Conservation (phyloP, 2,888 invertebrate species). For the Icerya purchasi region DNA sequence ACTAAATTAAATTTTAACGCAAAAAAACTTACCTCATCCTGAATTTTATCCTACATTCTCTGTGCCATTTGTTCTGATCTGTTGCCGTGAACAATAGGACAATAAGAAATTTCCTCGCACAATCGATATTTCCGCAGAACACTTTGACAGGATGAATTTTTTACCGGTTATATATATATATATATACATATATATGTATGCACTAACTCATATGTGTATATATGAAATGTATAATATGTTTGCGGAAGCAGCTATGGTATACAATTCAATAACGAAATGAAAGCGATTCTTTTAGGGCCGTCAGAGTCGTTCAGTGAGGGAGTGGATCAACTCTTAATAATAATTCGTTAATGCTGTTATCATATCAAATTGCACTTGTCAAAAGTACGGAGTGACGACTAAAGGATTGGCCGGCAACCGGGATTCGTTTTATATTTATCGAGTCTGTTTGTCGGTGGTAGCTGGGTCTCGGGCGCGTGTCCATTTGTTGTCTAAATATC, state of each 20-base stretch:
- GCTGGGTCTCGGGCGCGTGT: conserved; percentile 1
- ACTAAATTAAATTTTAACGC: no score
- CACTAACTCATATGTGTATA: neutral
- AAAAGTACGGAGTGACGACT: neutral
- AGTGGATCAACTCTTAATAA: neutral
- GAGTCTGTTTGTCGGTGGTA: no score
- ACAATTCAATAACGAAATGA: neutral
- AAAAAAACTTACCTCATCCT: no score
- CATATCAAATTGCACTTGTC: neutral
- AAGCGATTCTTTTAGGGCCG: neutral
- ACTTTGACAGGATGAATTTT: no score
- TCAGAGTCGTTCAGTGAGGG: no score
- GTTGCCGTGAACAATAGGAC: no score
- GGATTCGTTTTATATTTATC: no score
- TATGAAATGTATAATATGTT: neutral
- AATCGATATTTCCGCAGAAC: no score
- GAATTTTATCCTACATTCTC: no score
- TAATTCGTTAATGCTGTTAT: neutral
- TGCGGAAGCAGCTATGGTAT: neutral
- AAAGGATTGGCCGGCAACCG: no score
- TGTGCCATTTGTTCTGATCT: no score
- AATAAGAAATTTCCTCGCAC: no score
- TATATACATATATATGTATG: neutral
- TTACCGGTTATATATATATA: neutral
- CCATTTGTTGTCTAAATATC: conserved; percentile 13